Evolutionary conservation across 2,888 invertebrate genomes (phyloP).

Genomic region (Limulus polyphemus): DNA sequence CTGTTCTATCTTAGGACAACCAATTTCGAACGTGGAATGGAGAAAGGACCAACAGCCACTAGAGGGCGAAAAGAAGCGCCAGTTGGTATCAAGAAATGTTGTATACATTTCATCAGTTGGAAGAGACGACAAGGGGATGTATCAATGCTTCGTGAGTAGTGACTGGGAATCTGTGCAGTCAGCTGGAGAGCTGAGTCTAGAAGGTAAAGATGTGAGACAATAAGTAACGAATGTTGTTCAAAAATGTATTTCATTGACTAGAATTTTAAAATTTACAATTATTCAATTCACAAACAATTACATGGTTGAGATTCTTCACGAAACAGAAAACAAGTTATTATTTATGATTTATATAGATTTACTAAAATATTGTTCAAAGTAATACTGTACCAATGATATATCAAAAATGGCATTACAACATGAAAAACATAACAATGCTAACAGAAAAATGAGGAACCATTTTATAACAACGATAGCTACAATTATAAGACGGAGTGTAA

Average conservation of each 20-base stretch:
- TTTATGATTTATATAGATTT: too few relatives aligned
- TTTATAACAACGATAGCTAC: too few relatives aligned
- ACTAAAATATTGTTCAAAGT: too few relatives aligned
- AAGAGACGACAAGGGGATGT: slow-evolving; percentile 21
- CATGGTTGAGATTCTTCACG: too few relatives aligned
- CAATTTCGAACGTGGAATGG: slow-evolving; percentile 31
- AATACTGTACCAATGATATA: too few relatives aligned
- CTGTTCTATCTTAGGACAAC: slow-evolving; percentile 32
- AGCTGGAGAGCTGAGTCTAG: slow-evolving; percentile 13
- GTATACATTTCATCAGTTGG: slow-evolving; percentile 22
- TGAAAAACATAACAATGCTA: too few relatives aligned
- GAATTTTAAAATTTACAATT: too few relatives aligned
- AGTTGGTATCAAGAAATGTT: not conserved
- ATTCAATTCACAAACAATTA: too few relatives aligned
- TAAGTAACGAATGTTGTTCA: not conserved
- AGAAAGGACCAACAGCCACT: slow-evolving; percentile 31
- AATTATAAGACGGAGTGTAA: too few relatives aligned
- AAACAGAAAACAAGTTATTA: too few relatives aligned
- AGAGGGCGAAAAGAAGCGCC: not conserved
- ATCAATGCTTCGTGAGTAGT: slow-evolving; percentile 25
- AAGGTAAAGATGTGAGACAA: slow-evolving; percentile 10
- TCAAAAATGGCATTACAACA: too few relatives aligned
- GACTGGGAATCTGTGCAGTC: slow-evolving; percentile 18
- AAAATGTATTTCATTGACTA: not conserved
- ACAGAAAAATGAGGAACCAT: too few relatives aligned